phyloP scores from a whole-genome alignment of 2,113 vertebrate species.

The Chitala chitala region DNA sequence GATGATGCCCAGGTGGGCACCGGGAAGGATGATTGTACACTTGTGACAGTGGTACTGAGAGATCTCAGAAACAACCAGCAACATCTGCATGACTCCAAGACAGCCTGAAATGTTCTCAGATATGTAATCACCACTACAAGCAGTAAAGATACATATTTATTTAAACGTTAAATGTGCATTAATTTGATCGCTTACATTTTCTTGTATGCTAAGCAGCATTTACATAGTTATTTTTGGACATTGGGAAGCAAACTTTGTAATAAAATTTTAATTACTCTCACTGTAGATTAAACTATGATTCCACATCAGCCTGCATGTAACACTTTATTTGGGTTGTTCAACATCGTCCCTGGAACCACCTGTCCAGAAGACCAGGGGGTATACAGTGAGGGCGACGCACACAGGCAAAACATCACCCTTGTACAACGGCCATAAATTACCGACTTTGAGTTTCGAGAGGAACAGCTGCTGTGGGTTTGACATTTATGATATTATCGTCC shows the following conservation, averaged over 20 bases:
- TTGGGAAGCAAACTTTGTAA: constrained; percentile 21
- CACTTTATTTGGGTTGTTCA: constrained; percentile 37
- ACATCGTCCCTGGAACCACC: constrained; percentile 47
- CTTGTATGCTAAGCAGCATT: constrained; percentile 40
- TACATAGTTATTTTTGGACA: constrained; percentile 20
- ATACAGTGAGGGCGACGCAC: constrained; percentile 13
- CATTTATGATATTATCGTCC: constrained; percentile 51
- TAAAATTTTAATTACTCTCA: constrained; percentile 44
- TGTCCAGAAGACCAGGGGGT: constrained; percentile 39
- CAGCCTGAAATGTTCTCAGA: too few species aligned
- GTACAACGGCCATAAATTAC: constrained; percentile 42
- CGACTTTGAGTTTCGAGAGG: constrained; percentile 32
- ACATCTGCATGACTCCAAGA: constrained; percentile 54
- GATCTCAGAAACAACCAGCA: constrained; percentile 60
- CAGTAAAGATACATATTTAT: constrained; percentile 33
- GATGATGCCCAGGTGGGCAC: constrained; percentile 28
- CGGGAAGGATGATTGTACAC: constrained; percentile 50
- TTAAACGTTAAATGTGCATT: constrained; percentile 24
- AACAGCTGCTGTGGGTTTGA: constrained; percentile 55
- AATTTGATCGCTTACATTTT: constrained; percentile 44
- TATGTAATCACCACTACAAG: too few species aligned
- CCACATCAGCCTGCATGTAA: constrained; percentile 38
- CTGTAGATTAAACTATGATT: constrained; percentile 40
- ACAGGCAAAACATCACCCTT: background rate
- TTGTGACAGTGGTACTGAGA: constrained; percentile 53